These are phyloP conservation scores for Palythoa grandiflora DNA, from an alignment of 92 coral and sea anemone genomes.

Conservation along the genomic window DNA sequence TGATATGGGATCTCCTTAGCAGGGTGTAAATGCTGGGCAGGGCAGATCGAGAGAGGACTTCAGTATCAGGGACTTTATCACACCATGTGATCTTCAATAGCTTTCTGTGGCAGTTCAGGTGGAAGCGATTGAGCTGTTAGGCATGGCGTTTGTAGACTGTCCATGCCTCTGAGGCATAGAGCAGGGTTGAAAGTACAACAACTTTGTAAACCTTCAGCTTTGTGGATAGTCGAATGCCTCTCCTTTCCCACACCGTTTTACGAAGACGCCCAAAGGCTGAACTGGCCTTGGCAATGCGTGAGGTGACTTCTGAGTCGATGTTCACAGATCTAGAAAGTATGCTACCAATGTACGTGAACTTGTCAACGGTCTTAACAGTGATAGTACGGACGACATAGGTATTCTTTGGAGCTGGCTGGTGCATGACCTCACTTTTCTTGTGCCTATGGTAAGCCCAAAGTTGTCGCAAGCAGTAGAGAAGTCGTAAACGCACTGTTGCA, in stretches of 20 bases:
- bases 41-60: not conserved
- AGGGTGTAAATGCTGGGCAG: constrained; percentile 23
- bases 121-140: constrained; percentile 54
- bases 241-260: constrained; percentile 43
- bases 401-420: no score
- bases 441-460: not conserved
- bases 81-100: constrained; percentile 22
- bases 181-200: constrained; percentile 46
- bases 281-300: constrained; percentile 54
- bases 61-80: constrained; percentile 41
- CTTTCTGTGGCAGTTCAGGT: constrained; percentile 19
- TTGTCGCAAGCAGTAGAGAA: not conserved
- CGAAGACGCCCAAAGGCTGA: constrained; percentile 50
- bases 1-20: constrained; percentile 5
- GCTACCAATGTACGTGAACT: constrained; percentile 67
- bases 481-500: not conserved
- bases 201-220: constrained; percentile 53
- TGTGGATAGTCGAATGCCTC: constrained; percentile 29
- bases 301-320: constrained; percentile 52
- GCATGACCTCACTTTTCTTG: no score
- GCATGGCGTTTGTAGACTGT: constrained; percentile 54
- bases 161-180: constrained; percentile 59
- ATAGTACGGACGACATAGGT: no score
- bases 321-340: constrained; percentile 36
- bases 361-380: no score